These are phyloP conservation scores for Dermolepida albohirtum DNA, from an alignment of 2,888 invertebrate species.

Conservation along the genomic window DNA sequence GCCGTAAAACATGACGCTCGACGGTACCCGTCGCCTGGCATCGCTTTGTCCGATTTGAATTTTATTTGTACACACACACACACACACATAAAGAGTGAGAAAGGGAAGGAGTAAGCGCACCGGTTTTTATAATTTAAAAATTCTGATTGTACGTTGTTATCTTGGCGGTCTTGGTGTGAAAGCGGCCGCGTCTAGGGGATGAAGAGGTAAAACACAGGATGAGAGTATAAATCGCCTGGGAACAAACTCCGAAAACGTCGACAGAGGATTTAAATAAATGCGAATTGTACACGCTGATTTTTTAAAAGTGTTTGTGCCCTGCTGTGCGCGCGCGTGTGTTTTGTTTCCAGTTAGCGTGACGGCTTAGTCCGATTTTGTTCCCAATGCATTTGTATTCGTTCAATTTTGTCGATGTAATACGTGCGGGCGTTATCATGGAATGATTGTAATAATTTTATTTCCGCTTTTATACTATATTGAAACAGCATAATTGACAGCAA, in stretches of 20 bases:
- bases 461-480: too few species aligned
- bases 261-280: conserved; percentile 36
- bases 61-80: too few species aligned
- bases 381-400: too few species aligned
- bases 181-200: conserved; percentile 4
- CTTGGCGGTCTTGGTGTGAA: conserved; percentile 31
- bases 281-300: conserved; percentile 31
- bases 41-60: conserved; percentile 46
- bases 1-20: too few species aligned
- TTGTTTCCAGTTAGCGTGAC: too few species aligned
- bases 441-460: too few species aligned
- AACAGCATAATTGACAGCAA: too few species aligned
- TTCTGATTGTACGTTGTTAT: conserved; percentile 43
- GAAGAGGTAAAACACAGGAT: conserved; percentile 15
- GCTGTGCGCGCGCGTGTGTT: too few species aligned
- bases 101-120: conserved; percentile 1
- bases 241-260: conserved; percentile 30
- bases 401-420: too few species aligned
- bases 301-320: conserved; percentile 16
- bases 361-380: too few species aligned
- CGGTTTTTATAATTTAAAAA: conserved; percentile 55
- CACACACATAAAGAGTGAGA: too few species aligned
- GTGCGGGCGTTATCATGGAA: too few species aligned
- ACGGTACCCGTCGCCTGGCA: conserved; percentile 39
- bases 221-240: conserved; percentile 35